Evolutionary conservation across 1,140 invertebrate species (phyloP).

Genomic region (Pararge aegeria): DNA sequence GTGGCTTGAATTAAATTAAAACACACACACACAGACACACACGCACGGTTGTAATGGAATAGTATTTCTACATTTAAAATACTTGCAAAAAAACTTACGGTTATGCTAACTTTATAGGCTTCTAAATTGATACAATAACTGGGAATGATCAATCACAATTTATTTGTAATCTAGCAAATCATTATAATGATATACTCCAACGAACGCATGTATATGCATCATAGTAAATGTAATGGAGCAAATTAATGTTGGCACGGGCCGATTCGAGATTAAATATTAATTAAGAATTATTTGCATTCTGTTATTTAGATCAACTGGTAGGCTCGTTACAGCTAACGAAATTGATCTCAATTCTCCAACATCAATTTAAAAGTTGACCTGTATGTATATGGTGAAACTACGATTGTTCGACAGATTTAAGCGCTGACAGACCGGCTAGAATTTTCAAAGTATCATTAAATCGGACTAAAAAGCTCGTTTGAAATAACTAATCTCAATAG

Average conservation of each 20-base stretch:
- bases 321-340: constrained; percentile 5
- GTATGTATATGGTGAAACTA: not conserved
- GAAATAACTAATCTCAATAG: too few species aligned
- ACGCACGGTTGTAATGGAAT: too few species aligned
- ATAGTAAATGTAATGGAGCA: not conserved
- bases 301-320: constrained; percentile 6
- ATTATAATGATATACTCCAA: constrained; percentile 1
- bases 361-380: constrained; percentile 9
- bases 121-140: constrained; percentile 10
- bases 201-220: not conserved
- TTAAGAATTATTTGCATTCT: constrained; percentile 15
- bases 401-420: not conserved
- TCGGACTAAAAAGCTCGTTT: too few species aligned
- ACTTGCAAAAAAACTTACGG: not conserved
- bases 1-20: too few species aligned
- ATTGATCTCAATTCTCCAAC: constrained; percentile 14
- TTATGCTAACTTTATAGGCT: not conserved
- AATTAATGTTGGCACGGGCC: constrained; percentile 8
- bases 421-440: not conserved
- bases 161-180: constrained; percentile 6
- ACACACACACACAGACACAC: too few species aligned
- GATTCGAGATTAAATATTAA: constrained; percentile 15
- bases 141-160: constrained; percentile 3
- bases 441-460: too few species aligned
- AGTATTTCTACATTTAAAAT: too few species aligned